Percentiles rank a stretch among this genome's conserved stretches.
Evolutionary conservation across 1,140 invertebrate species (phyloP).

Genomic region (Drosophila grimshawi): DNA sequence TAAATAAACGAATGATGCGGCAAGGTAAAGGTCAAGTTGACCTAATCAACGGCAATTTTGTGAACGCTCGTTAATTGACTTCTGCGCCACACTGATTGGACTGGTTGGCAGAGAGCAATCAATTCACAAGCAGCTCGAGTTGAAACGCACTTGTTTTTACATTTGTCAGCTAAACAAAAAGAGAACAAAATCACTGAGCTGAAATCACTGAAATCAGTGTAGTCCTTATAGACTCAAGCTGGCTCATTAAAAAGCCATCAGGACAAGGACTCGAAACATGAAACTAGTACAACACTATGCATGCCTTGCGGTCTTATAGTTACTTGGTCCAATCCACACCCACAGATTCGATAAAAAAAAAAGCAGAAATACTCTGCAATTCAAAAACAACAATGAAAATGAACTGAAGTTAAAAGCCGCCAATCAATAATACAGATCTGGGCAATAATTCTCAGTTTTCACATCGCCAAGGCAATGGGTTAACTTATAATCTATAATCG

Average conservation of each 20-base stretch:
- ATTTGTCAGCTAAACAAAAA: constrained; percentile 4
- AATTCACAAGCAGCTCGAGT: background rate
- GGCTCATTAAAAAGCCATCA: constrained; percentile 41
- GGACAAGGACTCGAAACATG: background rate
- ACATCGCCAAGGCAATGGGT: too few species aligned
- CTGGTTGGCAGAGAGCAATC: constrained; percentile 7
- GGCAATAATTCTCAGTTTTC: too few species aligned
- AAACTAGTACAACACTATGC: constrained; percentile 16
- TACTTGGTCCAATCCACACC: too few species aligned
- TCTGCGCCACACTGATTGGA: constrained; percentile 22
- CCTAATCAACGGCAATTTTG: constrained; percentile 32
- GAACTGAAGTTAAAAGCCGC: too few species aligned
- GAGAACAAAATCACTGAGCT: background rate
- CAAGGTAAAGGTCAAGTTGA: constrained; percentile 53
- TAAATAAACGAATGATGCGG: constrained; percentile 49
- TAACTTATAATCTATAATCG: too few species aligned
- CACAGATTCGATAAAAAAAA: too few species aligned
- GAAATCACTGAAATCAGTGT: background rate
- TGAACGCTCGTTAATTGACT: constrained; percentile 41
- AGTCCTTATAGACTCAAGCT: constrained; percentile 7
- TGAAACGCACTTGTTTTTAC: background rate
- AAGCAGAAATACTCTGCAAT: background rate
- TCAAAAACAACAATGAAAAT: too few species aligned
- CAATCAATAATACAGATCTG: too few species aligned
- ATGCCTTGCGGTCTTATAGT: constrained; percentile 11